Conservation (phyloP, 2,797 vertebrate genomes). For the Furcifer pardalis region DNA sequence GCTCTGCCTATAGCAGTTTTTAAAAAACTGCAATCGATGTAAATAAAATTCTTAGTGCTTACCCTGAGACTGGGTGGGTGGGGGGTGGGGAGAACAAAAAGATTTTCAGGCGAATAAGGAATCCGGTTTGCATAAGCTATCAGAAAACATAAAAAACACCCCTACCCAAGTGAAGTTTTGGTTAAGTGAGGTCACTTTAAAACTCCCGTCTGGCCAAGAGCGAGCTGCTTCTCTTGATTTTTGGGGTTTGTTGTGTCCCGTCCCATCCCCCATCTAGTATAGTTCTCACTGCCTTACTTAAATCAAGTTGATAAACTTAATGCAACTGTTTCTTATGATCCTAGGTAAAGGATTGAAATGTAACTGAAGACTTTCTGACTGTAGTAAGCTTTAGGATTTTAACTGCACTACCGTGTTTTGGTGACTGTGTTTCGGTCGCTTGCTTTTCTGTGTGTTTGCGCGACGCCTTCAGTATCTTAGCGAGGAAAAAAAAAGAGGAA, state of each 20-base stretch:
- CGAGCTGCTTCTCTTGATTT: conserved; percentile 81
- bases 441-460: conserved; percentile 82
- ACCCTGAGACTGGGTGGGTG: conserved; percentile 79
- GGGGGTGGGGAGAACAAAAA: conserved; percentile 60
- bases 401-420: conserved; percentile 84
- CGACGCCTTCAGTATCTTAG: conserved; percentile 82
- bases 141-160: conserved; percentile 70
- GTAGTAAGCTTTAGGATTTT: conserved; percentile 86
- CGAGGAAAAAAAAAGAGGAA: conserved; percentile 66
- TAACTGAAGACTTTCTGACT: conserved; percentile 78
- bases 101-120: conserved; percentile 81
- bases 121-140: conserved; percentile 81
- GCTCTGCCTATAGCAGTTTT: conserved; percentile 87
- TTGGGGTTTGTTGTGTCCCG: not conserved
- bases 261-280: conserved; percentile 74
- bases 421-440: conserved; percentile 83
- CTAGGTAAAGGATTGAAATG: conserved; percentile 73
- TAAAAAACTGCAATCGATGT: conserved; percentile 83
- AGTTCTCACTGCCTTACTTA: conserved; percentile 90
- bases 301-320: conserved; percentile 83
- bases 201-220: conserved; percentile 75
- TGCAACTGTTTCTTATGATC: conserved; percentile 81
- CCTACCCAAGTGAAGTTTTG: conserved; percentile 70
- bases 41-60: conserved; percentile 82
- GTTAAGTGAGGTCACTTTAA: conserved; percentile 75